These are phyloP conservation scores for Genyomyrus donnyi DNA, from an alignment of 2,113 vertebrate species.

Conservation along the genomic window DNA sequence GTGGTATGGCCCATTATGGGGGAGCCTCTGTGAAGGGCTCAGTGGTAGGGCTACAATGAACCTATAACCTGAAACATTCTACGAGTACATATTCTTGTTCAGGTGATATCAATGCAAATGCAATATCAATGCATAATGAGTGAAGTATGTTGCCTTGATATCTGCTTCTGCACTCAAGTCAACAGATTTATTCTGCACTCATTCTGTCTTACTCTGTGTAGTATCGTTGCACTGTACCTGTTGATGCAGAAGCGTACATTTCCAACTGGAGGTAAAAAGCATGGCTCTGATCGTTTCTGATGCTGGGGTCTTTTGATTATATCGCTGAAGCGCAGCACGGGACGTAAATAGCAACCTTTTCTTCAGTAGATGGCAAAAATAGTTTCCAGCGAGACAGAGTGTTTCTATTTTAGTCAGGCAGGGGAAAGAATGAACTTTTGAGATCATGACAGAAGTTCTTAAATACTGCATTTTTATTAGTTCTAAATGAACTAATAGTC, in stretches of 20 bases:
- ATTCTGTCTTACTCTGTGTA: neutral
- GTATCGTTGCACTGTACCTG: too few relatives aligned
- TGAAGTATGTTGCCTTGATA: neutral
- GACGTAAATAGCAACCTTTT: constrained; percentile 12
- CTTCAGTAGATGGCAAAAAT: constrained; percentile 7
- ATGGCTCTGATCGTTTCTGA: neutral
- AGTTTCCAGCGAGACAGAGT: constrained; percentile 8
- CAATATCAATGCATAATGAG: neutral
- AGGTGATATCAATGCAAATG: neutral
- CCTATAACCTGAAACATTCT: neutral
- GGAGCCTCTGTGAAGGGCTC: neutral
- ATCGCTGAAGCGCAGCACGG: neutral
- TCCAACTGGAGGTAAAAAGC: neutral
- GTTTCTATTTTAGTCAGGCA: constrained; percentile 14
- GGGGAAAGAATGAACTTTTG: constrained; percentile 3
- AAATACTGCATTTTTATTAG: constrained; percentile 14
- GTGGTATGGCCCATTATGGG: neutral
- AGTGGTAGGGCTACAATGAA: neutral
- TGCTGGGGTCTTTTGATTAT: neutral
- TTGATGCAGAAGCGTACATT: neutral
- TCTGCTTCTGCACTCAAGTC: neutral
- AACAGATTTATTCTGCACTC: neutral
- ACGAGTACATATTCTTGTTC: neutral
- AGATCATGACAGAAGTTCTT: constrained; percentile 11
- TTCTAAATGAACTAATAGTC: constrained; percentile 14